Evolutionary conservation across 2,113 vertebrate species (phyloP).

Genomic region (Rostratula benghalensis): DNA sequence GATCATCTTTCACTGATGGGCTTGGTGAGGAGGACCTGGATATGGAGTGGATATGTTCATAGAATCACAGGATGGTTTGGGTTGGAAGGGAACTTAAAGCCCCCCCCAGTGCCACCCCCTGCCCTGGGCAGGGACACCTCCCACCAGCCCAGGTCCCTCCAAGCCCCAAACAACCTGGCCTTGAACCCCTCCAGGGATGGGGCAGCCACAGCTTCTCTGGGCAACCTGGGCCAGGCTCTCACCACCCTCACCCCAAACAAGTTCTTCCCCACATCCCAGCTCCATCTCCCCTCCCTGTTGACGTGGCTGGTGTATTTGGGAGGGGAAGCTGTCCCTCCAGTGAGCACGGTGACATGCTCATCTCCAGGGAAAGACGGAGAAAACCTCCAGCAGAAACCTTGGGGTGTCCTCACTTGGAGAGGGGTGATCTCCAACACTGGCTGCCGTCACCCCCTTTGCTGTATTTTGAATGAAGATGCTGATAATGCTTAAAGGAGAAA

Average conservation of each 20-base stretch:
- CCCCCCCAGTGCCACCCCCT: too few relatives aligned
- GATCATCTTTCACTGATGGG: not conserved
- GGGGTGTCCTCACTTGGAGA: not conserved
- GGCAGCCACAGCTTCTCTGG: too few relatives aligned
- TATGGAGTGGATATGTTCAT: not conserved
- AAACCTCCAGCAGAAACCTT: not conserved
- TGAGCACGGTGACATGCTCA: rapidly evolving
- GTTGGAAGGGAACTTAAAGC: too few relatives aligned
- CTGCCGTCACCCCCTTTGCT: not conserved
- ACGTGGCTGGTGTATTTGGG: too few relatives aligned
- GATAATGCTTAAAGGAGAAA: not conserved
- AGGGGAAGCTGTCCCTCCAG: not conserved
- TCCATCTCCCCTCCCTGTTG: not conserved
- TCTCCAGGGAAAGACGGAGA: not conserved
- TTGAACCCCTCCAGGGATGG: too few relatives aligned
- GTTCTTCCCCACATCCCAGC: too few relatives aligned
- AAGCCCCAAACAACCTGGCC: too few relatives aligned
- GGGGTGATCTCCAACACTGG: not conserved
- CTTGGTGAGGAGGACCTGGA: not conserved
- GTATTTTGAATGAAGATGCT: not conserved
- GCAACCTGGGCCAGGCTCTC: too few relatives aligned
- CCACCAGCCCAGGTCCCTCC: too few relatives aligned
- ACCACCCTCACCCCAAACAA: too few relatives aligned
- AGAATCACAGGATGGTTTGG: too few relatives aligned
- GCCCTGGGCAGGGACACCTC: too few relatives aligned